Evolutionary conservation across 2,888 invertebrate species (phyloP), one percentile per base, ranked within the genome.

Genomic region (Microdon myrmicae): DNA sequence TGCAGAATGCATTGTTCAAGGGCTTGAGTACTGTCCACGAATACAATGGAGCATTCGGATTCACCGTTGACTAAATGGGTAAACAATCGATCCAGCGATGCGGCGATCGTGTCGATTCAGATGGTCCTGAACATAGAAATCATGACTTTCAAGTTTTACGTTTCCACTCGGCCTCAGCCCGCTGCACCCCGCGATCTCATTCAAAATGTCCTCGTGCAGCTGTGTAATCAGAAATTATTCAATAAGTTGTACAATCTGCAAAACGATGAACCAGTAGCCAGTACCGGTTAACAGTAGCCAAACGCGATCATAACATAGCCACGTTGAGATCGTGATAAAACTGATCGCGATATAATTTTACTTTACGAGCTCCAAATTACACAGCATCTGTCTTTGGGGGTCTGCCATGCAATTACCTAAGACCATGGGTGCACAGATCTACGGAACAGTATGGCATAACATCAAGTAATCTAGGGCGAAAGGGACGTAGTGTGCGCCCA

Each of bases 331-430:
- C 76, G 78, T 79, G 79, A 79, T 77, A 74, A 73, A 77, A 77
- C 77, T 79, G 78, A 78, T 79, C 79, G 79, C 79, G 77, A 77
- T 78, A 74, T 79, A 77, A 78, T 77, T 78, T 75, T 58, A 12
- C 64, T 64, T 64, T 64, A 64, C 64, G 58, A 64, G 58, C 14
- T 38, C 64, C 47, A 58, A 64, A 64, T 64, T 53, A 56, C 56
- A 56, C 25, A 39, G 32, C 20, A 2, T 32, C 7, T 32, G 26
- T 26, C 17, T 20, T 34, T 17, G 17, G 17, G 20, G 8, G 7
- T 8, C 26, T 32, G 60, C 22, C 25, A 32, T 56, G 56, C 64
- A 58, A 51, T 64, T 56, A 56, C 22, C 43, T 43, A 37, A 10
- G 37, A 29, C 25, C 12, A 35, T 13, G 32, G 41, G 47, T 20